phyloP scores from a whole-genome alignment of 2,113 vertebrate genomes.

The Burhinus bistriatus region DNA sequence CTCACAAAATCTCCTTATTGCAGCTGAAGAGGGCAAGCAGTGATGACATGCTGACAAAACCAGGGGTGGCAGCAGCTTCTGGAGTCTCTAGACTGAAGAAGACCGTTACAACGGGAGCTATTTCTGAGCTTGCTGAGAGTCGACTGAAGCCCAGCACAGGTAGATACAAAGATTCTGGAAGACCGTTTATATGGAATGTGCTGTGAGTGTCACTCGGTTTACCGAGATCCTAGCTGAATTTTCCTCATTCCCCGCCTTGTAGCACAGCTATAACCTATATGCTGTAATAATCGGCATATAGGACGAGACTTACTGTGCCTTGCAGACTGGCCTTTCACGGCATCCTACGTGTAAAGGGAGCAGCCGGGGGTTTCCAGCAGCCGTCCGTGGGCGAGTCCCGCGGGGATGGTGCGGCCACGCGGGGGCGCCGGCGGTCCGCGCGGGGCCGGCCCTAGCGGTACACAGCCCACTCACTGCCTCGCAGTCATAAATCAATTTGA shows the following conservation, averaged over 20 bases:
- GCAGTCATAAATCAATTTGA: rapidly evolving
- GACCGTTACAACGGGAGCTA: slow-evolving; percentile 87
- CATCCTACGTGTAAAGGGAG: rapidly evolving
- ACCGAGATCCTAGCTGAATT: background rate
- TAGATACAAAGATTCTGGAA: slow-evolving; percentile 28
- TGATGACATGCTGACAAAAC: slow-evolving; percentile 89
- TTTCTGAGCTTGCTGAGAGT: slow-evolving; percentile 86
- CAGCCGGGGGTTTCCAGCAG: background rate
- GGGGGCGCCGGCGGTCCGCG: background rate
- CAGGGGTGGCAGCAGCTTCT: slow-evolving; percentile 63
- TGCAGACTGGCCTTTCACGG: too few relatives aligned
- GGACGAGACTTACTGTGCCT: rapidly evolving
- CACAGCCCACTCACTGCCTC: rapidly evolving
- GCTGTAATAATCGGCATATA: rapidly evolving
- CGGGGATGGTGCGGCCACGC: background rate
- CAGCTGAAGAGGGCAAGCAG: slow-evolving; percentile 95
- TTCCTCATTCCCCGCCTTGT: rapidly evolving
- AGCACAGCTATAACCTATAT: background rate
- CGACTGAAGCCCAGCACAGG: slow-evolving; percentile 79
- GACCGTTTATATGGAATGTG: rapidly evolving
- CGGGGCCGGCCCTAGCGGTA: background rate
- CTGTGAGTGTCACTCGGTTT: rapidly evolving
- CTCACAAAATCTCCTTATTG: background rate
- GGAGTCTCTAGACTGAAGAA: slow-evolving; percentile 85
- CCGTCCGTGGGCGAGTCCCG: background rate